Base-by-base conservation (phyloP, 2,113 vertebrate species). In the Xenus cinereus region DNA sequence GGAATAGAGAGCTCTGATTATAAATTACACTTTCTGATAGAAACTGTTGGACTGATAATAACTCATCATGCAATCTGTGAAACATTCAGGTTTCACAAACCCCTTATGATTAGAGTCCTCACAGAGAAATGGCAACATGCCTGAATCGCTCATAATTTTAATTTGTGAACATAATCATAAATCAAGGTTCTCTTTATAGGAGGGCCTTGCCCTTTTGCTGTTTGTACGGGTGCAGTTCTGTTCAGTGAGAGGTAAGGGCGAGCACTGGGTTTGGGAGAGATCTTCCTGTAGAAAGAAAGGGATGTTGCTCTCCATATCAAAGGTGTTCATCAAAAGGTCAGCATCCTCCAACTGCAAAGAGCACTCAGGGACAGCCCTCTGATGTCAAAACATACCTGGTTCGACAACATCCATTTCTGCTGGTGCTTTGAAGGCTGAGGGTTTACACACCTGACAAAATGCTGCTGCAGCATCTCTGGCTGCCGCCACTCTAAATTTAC, bases 1-100 rank as follows among this genome's bases (percentile, higher is more conserved):
- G 84, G 80, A 95, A 78, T 32, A 87, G 86, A 72, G 45, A 69
- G 71, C 92, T 93, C 73, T 95, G 84, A 97, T 95, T 95, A 83
- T 79, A 88, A 95, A 90, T 96, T 78, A 68, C 37, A 27, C 23
- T 94, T 93, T 83, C 81, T 92, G 76, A 95, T 89, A 78, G 46
- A 74, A 89, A 73, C 53, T 12, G 4, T 50, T 69, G 89, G 73
- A 35, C 74, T 81, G 87, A 82, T 92, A 93, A 96, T 89, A 90
- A 95, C 50, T 80, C 75, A 71, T 77, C 14, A 12, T 62, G 79
- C 63, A 90, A 83, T 68, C 63, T 10, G 0, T 86, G 85, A 80
- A 96, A 94, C 30, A 87, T 77, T 92, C 95, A 95, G 91, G 62
- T 92, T 94, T 87, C 84, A 92, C 92, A 97, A 91, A 79, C 35